These are phyloP conservation scores for Lineus longissimus DNA, from an alignment of 1,140 invertebrate genomes.

Conservation along the genomic window DNA sequence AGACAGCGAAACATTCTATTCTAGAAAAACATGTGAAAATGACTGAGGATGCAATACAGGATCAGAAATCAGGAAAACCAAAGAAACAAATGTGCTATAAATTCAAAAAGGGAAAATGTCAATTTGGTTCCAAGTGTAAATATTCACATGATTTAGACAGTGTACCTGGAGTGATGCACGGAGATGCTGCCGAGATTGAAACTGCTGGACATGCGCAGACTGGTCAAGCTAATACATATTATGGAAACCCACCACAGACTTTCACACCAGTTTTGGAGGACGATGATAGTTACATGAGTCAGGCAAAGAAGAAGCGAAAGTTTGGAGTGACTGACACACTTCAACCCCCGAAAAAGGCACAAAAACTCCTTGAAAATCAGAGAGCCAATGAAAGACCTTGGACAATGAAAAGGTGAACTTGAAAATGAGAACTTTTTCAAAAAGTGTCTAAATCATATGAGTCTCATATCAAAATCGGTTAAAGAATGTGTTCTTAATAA, in stretches of 20 bases:
- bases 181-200: background rate
- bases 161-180: slow-evolving; percentile 24
- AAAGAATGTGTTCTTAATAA: too few species aligned
- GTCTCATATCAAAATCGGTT: too few species aligned
- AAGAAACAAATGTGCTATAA: slow-evolving; percentile 91
- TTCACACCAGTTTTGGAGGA: slow-evolving; percentile 26
- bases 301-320: slow-evolving; percentile 64
- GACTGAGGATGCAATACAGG: slow-evolving; percentile 68
- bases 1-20: slow-evolving; percentile 78
- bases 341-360: slow-evolving; percentile 77
- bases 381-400: slow-evolving; percentile 57
- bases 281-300: slow-evolving; percentile 37
- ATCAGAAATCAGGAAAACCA: slow-evolving; percentile 70
- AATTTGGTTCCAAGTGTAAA: slow-evolving; percentile 87
- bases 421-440: background rate
- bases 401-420: slow-evolving; percentile 33
- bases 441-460: too few species aligned
- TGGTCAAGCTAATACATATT: slow-evolving; percentile 24
- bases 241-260: slow-evolving; percentile 36
- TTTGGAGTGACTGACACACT: slow-evolving; percentile 74
- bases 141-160: slow-evolving; percentile 88
- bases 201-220: slow-evolving; percentile 59
- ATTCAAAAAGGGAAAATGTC: slow-evolving; percentile 82
- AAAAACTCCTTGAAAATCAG: slow-evolving; percentile 71
- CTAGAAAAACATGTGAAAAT: slow-evolving; percentile 93